Evolutionary conservation across 2,113 vertebrate species (phyloP), one percentile per base, ranked within the genome.

Genomic region (Toxotes jaculatrix): DNA sequence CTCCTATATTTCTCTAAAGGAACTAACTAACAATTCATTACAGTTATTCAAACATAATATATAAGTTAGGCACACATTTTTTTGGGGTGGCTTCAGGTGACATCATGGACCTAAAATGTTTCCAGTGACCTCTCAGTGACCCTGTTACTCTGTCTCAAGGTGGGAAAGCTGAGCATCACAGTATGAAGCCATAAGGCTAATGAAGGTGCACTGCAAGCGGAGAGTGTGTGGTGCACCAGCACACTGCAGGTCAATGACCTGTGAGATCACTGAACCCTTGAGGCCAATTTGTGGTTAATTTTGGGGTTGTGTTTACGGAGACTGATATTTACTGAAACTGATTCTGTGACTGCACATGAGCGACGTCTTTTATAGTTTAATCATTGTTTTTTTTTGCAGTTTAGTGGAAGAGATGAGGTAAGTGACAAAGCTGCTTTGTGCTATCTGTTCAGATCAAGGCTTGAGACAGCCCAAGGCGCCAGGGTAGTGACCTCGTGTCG

Each of bases 361-460:
- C 13, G 27, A 60, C 68, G 63, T 79, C 77, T 74, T 45, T 27
- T 51, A 59, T 56, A 17, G 51, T 79, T 70, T 74, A 69, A 36
- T 72, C 49, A 34, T 83, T 6, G 65, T 57, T 71, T 63, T 4
- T 17, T 74, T 74, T 45, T 40, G 73, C 42, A 17, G 53, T 59
- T 17, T 19, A 14, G 32, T 23, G 38, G 57, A 63, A 36, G 84
- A 80, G 80, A 57, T 21, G 36, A 80, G 76, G 56, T 75, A 72
- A 76, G 66, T 76, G 73, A 82, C 84, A 51, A 69, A 68, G 69
- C 66, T 76, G 82, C 72, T 83, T 81, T 80, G 55, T 77, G n/a
- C 75, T 43, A 75, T 82, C 71, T 82, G 82, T 74, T 83, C 80
- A 83, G 77, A 85, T 80, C 79, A 82, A 84, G 77, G 62, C 31